These are phyloP conservation scores for Hyphantria cunea DNA, from an alignment of 1,140 invertebrate genomes.

Conservation along the genomic window DNA sequence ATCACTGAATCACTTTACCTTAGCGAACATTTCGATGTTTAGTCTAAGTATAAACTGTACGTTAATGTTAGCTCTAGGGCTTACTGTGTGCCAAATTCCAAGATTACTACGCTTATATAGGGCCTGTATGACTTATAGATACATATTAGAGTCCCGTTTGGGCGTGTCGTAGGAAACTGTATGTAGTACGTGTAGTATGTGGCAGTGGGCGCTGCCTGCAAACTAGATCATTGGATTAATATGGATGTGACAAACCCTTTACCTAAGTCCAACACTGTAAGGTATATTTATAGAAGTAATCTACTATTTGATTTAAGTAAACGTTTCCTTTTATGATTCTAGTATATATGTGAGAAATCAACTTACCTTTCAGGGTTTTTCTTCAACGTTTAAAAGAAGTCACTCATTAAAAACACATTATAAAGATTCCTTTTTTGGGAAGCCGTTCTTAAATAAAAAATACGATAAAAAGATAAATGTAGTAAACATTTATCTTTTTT, in stretches of 20 bases:
- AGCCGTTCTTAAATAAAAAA: too few relatives aligned
- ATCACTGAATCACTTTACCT: constrained; percentile 53
- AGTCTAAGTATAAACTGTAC: constrained; percentile 57
- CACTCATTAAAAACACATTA: too few relatives aligned
- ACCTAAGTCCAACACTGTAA: background rate
- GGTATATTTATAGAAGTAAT: too few relatives aligned
- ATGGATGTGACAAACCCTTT: constrained; percentile 40
- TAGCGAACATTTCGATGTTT: constrained; percentile 70
- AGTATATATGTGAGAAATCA: too few relatives aligned
- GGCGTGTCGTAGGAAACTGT: constrained; percentile 54
- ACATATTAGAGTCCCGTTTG: constrained; percentile 54
- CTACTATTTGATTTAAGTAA: too few relatives aligned
- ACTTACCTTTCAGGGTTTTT: too few relatives aligned
- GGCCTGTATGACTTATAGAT: constrained; percentile 64
- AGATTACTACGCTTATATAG: constrained; percentile 74
- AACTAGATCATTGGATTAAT: constrained; percentile 48
- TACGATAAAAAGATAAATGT: too few relatives aligned
- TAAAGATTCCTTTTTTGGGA: too few relatives aligned
- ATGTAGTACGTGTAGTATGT: constrained; percentile 45
- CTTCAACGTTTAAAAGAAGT: too few relatives aligned
- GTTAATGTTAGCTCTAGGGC: constrained; percentile 61
- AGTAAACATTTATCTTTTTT: too few relatives aligned
- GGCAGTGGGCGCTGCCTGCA: constrained; percentile 56
- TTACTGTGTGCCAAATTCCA: constrained; percentile 70
- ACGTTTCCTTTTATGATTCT: too few relatives aligned